Evolutionary conservation across 2,797 vertebrate species (phyloP), one percentile per base, ranked within the genome.

Genomic region (Sebastes minor): DNA sequence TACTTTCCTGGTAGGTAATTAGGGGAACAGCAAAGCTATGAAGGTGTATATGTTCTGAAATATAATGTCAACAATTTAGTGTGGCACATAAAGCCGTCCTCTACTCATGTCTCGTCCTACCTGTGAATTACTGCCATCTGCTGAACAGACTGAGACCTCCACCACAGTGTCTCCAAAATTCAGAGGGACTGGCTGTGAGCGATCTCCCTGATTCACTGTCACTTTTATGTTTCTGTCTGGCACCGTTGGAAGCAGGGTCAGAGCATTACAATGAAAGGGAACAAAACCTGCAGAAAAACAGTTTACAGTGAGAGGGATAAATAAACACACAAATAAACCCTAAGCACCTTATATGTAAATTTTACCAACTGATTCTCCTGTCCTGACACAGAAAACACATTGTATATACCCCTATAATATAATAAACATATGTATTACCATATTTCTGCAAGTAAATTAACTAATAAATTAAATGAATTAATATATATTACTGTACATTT

Each of bases 111-210:
- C 35, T 22, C 32, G 3, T 16, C 6, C 49, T 83, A 95, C 94
- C 91, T 94, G 94, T 66, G 93, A 88, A 84, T 91, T 91, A 60
- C 88, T 90, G 92, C 93, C 94, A 96, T 95, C 95, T 95, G 93
- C 90, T 88, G 96, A 95, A n/a, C 70, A 76, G 46, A 95, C 89
- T 25, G 78, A 89, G 69, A 94, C 71, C 71, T 92, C 82, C 80
- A 95, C 78, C 69, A 78, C 10, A 0, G 93, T 94, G 80, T 95
- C 92, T 76, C 93, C 94, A 18, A 80, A 52, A 8, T 89, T 91
- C 53, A 94, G 64, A 9, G 10, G 35, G 20, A 93, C 74, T 1
- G 83, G 35, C 3, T 86, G 82, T 0, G 79, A 76, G 72, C 30
- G 27, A 52, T 70, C 73, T 14, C 33, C 16, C 4, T 81, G 91